Base-by-base conservation (phyloP, 2,888 invertebrate genomes). In the Drosophila paranaensis region DNA sequence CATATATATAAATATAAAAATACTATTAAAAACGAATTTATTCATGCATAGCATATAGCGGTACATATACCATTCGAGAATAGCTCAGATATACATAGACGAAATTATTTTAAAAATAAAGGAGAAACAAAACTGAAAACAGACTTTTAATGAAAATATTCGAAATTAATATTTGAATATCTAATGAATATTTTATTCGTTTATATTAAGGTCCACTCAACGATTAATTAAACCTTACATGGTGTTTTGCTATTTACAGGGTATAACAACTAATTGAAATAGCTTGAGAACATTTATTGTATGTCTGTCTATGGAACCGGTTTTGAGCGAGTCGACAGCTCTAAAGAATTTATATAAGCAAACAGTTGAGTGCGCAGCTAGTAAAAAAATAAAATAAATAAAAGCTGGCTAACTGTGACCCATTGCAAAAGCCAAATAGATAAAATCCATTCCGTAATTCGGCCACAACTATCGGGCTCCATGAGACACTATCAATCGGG, bases 181-280 rank as follows among this genome's bases (percentile, higher is more conserved):
- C 2, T 27, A 27, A 6, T n/a, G n/a, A n/a, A n/a, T n/a, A n/a
- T 27, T 27, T 27, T 2, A 27, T 27, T 27, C 27, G 6, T 27
- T 27, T 6, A 2, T 27, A 2, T 4, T 27, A 4, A 27, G 0
- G 6, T 27, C 6, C 27, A 27, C 2, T 27, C 30, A 14, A 40
- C n/a, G 13, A 40, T 40, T 20, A 39, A 40, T 37, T 11, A 33
- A 16, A 20, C 42, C 70, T 37, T 11, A 48, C 48, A 2, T n/a
- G 6, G 5, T 1, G n/a, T 11, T 5, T 10, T 10, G 35, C 13
- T 25, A 0, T 63, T 66, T 66, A 79, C 57, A 63, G 63, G 71
- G 73, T 74, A 76, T 79, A 51, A 30, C 63, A 86, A 83, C 87
- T 88, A 84, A 84, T 83, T 84, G 89, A 87, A 73, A 79, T 72